These are phyloP conservation scores for Gambusia yucatana DNA, from an alignment of 2,797 vertebrate genomes.

Conservation along the genomic window DNA sequence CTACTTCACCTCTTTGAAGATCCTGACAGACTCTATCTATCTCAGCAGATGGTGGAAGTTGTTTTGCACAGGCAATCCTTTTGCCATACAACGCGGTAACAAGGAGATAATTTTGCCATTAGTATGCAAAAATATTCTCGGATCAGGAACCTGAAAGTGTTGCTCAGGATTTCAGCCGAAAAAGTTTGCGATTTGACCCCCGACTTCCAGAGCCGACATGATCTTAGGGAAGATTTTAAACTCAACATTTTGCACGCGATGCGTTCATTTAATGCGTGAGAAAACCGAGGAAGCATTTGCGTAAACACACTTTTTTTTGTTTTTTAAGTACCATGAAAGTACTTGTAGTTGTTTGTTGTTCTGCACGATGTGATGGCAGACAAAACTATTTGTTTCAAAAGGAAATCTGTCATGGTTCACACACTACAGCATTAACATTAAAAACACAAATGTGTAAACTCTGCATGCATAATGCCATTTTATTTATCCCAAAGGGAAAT, in stretches of 20 bases:
- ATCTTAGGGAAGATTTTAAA: background rate
- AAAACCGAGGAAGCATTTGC: background rate
- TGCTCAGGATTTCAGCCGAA: background rate
- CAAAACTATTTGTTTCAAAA: background rate
- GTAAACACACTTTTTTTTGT: no score
- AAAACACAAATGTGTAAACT: background rate
- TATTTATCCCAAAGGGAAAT: no score
- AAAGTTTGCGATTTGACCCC: background rate
- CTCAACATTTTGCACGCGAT: background rate
- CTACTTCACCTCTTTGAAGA: conserved; percentile 1
- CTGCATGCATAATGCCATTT: background rate
- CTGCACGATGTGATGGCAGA: background rate
- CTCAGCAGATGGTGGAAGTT: conserved; percentile 2
- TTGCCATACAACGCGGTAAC: background rate
- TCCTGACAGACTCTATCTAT: background rate
- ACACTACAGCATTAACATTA: background rate
- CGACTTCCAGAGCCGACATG: background rate
- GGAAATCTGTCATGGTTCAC: background rate
- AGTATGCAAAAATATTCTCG: background rate
- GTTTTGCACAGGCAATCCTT: conserved; percentile 2
- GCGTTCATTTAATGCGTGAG: background rate
- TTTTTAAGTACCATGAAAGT: background rate
- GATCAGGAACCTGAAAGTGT: background rate
- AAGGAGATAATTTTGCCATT: background rate
- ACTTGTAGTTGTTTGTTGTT: background rate